Base-by-base conservation (phyloP, 2,888 invertebrate genomes). In the Arctia plantaginis region DNA sequence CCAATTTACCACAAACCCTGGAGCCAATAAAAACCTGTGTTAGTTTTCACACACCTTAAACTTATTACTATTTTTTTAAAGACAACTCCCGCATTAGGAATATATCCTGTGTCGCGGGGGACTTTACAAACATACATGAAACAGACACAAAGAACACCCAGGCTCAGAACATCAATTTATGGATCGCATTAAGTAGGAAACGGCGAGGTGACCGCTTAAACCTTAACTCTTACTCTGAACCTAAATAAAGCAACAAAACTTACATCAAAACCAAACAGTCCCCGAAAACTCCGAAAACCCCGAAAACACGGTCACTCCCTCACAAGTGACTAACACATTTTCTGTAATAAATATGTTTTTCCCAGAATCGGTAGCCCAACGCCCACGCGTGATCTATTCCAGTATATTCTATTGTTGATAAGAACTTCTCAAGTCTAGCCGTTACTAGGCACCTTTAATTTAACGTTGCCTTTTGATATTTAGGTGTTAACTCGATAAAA, bases 351-450 rank as follows among this genome's bases (percentile, higher is more conserved):
- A 59, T 23, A 30, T 67, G 51, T 68, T 74, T 64, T 71, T 71
- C 64, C 30, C 4, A 59, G 67, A 67, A 74, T 39, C 23, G 66
- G 27, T 55, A 20, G 59, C 18, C 18, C 71, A 8, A 62, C 74
- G 47, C 66, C 74, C 66, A 71, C 74, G 13, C n/a, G 13, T 55
- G 13, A 33, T 47, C 59, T 66, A 70, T 67, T 66, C 39, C 41
- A 59, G 30, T 47, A 33, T 27, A 35, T 67, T 23, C 59, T 20
- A 33, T 67, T 72, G 33, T 67, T n/a, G 20, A 62, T 41, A 70
- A 39, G 27, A 33, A 10, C 12, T 3, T 66, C 35, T 65, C 35
- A 7, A 6, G 55, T 33, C 12, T 30, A 51, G 8, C 39, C 30
- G 72, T 72, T 59, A 18, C 55, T 41, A 47, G 12, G 30, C 20